phyloP scores from a whole-genome alignment of 1,140 invertebrate species.

The Saccostrea echinata region DNA sequence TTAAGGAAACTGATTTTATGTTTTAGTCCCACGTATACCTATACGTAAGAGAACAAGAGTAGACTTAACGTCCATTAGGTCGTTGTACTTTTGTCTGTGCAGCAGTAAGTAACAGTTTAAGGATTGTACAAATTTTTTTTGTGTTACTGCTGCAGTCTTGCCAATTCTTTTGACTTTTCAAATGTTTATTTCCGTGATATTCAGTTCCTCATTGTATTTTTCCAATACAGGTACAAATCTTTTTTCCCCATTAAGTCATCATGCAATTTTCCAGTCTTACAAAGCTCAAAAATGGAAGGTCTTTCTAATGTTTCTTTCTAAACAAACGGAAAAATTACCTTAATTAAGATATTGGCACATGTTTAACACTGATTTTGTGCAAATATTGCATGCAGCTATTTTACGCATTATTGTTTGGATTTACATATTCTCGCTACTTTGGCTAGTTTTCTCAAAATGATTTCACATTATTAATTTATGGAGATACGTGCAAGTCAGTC shows the following conservation, averaged over 20 bases:
- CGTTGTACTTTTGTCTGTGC: slow-evolving; percentile 30
- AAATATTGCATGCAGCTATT: slow-evolving; percentile 8
- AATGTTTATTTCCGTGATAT: neutral
- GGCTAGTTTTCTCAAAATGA: too few species aligned
- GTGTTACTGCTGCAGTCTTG: slow-evolving; percentile 21
- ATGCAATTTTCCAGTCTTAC: neutral
- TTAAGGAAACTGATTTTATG: slow-evolving; percentile 10
- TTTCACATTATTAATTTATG: too few species aligned
- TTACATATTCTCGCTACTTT: too few species aligned
- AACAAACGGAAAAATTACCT: neutral
- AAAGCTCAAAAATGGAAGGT: neutral
- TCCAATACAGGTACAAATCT: neutral
- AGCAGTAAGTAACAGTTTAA: slow-evolving; percentile 40
- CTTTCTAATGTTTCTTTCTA: neutral
- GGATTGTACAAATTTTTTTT: neutral
- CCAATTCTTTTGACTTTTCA: neutral
- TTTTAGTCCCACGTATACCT: slow-evolving; percentile 25
- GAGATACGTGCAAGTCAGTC: too few species aligned
- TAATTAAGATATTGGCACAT: neutral
- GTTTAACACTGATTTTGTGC: too few species aligned
- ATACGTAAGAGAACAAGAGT: slow-evolving; percentile 38
- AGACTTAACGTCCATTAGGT: neutral
- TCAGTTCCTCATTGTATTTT: neutral
- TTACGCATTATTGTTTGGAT: neutral
- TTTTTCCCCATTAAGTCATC: neutral